Percentiles rank a stretch among this genome's conserved stretches.
These are phyloP conservation scores for Pempheris klunzingeri DNA, from an alignment of 2,797 vertebrate genomes.

Conservation along the genomic window DNA sequence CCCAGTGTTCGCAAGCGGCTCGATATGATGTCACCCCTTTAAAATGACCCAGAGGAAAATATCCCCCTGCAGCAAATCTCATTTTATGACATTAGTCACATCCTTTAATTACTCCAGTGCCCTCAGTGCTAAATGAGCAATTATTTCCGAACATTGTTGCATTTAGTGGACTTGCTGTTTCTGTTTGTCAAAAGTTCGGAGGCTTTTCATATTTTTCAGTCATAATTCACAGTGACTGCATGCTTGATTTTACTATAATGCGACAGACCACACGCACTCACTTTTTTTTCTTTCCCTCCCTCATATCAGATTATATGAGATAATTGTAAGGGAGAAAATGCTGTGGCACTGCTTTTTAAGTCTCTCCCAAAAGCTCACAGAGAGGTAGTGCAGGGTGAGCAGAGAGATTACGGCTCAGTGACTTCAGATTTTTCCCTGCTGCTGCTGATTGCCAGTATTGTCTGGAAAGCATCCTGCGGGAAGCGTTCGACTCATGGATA, in stretches of 20 bases:
- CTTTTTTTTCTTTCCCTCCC: background rate
- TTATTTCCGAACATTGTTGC: slow-evolving; percentile 65
- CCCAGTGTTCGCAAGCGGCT: slow-evolving; percentile 49
- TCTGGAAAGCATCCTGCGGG: slow-evolving; percentile 75
- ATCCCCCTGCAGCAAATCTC: slow-evolving; percentile 54
- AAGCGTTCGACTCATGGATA: slow-evolving; percentile 67
- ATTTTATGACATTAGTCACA: slow-evolving; percentile 75
- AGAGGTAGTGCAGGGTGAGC: slow-evolving; percentile 53
- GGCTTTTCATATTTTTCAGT: slow-evolving; percentile 32
- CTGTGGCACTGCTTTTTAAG: slow-evolving; percentile 25
- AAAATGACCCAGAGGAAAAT: slow-evolving; percentile 64
- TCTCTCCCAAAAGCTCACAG: slow-evolving; percentile 39
- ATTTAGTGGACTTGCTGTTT: slow-evolving; percentile 42
- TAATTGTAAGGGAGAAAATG: slow-evolving; percentile 49
- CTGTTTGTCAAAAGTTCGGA: slow-evolving; percentile 42
- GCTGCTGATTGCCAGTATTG: slow-evolving; percentile 72
- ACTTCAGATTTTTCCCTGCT: slow-evolving; percentile 66
- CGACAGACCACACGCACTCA: slow-evolving; percentile 23
- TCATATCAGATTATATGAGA: slow-evolving; percentile 53
- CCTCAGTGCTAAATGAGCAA: slow-evolving; percentile 70
- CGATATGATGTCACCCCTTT: slow-evolving; percentile 61
- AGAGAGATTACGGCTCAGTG: slow-evolving; percentile 70
- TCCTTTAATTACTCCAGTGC: slow-evolving; percentile 73
- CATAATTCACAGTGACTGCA: slow-evolving; percentile 9
- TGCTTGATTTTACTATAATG: slow-evolving; percentile 38